Evolutionary conservation across 1,140 invertebrate species (phyloP).

Genomic region (Drosophila kanapiae): DNA sequence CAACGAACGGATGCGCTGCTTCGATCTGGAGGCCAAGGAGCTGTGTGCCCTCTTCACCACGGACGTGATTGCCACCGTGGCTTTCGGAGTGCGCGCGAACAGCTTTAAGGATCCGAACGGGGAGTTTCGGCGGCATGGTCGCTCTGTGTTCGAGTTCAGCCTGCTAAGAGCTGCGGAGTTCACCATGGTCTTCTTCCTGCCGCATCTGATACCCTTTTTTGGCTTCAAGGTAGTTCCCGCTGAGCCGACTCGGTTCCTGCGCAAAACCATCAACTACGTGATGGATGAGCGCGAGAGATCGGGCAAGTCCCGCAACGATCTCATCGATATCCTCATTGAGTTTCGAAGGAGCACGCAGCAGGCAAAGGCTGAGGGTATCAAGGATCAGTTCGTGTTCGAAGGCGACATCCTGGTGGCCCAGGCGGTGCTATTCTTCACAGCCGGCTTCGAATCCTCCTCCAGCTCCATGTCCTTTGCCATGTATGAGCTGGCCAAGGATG

Average conservation of each 20-base stretch:
- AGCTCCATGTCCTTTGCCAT: slow-evolving; percentile 85
- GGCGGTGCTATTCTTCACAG: slow-evolving; percentile 89
- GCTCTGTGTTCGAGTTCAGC: slow-evolving; percentile 86
- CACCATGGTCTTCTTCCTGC: slow-evolving; percentile 85
- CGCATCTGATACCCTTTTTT: slow-evolving; percentile 69
- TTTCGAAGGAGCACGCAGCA: slow-evolving; percentile 64
- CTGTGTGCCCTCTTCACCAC: slow-evolving; percentile 86
- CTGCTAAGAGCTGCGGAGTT: slow-evolving; percentile 86
- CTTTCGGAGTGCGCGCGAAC: slow-evolving; percentile 88
- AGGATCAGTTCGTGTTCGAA: slow-evolving; percentile 67
- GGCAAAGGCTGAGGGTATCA: slow-evolving; percentile 18
- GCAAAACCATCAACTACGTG: slow-evolving; percentile 79
- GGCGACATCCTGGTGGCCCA: slow-evolving; percentile 87
- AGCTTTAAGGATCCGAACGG: slow-evolving; percentile 86
- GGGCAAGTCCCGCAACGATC: slow-evolving; percentile 80
- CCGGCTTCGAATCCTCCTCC: slow-evolving; percentile 86
- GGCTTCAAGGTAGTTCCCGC: slow-evolving; percentile 72
- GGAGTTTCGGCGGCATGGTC: slow-evolving; percentile 85
- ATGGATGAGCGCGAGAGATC: slow-evolving; percentile 78
- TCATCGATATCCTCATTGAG: slow-evolving; percentile 85
- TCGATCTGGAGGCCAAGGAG: slow-evolving; percentile 85
- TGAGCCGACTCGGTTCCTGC: slow-evolving; percentile 72
- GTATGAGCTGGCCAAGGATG: slow-evolving; percentile 86
- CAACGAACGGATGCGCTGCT: slow-evolving; percentile 60
- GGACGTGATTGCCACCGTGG: slow-evolving; percentile 88